These are phyloP conservation scores for Hirundichthys speculiger DNA, from an alignment of 2,113 vertebrate genomes.

Conservation along the genomic window DNA sequence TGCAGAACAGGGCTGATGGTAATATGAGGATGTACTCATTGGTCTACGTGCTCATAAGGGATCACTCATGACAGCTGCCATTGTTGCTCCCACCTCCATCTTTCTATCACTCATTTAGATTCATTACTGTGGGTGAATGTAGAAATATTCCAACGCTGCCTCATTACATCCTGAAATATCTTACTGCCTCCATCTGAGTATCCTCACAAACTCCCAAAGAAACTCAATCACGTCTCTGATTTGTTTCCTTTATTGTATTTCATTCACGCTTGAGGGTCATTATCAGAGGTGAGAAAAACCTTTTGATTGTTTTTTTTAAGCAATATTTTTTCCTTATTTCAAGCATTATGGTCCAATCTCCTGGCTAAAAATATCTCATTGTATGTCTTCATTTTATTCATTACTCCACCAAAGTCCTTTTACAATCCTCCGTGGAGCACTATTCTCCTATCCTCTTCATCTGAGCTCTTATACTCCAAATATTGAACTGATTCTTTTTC, in stretches of 20 bases:
- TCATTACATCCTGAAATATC: conserved; percentile 55
- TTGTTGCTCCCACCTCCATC: conserved; percentile 31
- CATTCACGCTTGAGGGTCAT: conserved; percentile 35
- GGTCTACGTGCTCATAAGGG: conserved; percentile 12
- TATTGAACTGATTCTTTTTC: no score
- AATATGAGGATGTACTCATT: conserved; percentile 10
- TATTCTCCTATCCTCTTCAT: conserved; percentile 7
- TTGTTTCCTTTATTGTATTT: conserved; percentile 46
- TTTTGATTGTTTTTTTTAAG: neutral
- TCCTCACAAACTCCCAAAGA: conserved; percentile 24
- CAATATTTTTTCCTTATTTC: conserved; percentile 4
- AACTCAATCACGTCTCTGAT: conserved; percentile 40
- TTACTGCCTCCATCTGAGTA: conserved; percentile 61
- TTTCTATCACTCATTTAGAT: conserved; percentile 67
- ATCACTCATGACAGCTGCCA: conserved; percentile 26
- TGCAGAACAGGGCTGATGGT: conserved; percentile 4
- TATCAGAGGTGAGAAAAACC: conserved; percentile 1
- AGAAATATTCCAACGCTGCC: conserved; percentile 51
- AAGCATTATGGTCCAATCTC: neutral
- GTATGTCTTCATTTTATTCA: conserved; percentile 12
- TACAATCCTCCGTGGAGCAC: conserved; percentile 15
- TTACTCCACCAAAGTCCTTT: neutral
- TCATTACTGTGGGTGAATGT: conserved; percentile 38
- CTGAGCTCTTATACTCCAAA: conserved; percentile 28
- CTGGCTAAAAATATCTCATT: conserved; percentile 8